Evolutionary conservation across 2,888 invertebrate genomes (phyloP).

Genomic region (Cantharis rufa): DNA sequence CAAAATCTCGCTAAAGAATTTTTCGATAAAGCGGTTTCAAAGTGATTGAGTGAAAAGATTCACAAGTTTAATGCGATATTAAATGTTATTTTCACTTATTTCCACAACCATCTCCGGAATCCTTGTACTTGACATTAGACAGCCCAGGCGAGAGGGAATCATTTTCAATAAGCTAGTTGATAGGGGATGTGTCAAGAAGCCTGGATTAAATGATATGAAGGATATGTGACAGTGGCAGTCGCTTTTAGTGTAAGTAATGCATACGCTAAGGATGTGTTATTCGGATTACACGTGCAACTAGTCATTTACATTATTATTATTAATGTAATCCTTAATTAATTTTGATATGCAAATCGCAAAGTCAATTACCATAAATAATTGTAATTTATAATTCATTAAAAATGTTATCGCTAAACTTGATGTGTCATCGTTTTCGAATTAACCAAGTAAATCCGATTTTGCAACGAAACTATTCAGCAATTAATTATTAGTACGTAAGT

Average conservation of each 20-base stretch:
- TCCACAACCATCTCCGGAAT: constrained; percentile 17
- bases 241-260: constrained; percentile 17
- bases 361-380: constrained; percentile 5
- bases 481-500: constrained; percentile 18
- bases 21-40: constrained; percentile 8
- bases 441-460: constrained; percentile 23
- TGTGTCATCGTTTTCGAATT: constrained; percentile 12
- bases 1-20: background rate
- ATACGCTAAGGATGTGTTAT: constrained; percentile 16
- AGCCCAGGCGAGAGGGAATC: constrained; percentile 21
- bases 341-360: background rate
- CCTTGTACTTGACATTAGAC: constrained; percentile 21
- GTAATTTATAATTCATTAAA: constrained; percentile 6
- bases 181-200: constrained; percentile 26
- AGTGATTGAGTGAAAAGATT: constrained; percentile 21
- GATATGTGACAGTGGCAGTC: constrained; percentile 34
- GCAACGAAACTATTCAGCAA: constrained; percentile 20
- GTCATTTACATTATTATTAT: constrained; percentile 17
- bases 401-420: background rate
- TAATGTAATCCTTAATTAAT: constrained; percentile 11
- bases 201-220: constrained; percentile 35
- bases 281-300: constrained; percentile 21
- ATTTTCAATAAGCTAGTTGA: constrained; percentile 27
- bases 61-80: constrained; percentile 22
- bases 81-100: constrained; percentile 31